These are phyloP conservation scores for Aphidoletes aphidimyza DNA, from an alignment of 2,888 invertebrate species.

Conservation along the genomic window DNA sequence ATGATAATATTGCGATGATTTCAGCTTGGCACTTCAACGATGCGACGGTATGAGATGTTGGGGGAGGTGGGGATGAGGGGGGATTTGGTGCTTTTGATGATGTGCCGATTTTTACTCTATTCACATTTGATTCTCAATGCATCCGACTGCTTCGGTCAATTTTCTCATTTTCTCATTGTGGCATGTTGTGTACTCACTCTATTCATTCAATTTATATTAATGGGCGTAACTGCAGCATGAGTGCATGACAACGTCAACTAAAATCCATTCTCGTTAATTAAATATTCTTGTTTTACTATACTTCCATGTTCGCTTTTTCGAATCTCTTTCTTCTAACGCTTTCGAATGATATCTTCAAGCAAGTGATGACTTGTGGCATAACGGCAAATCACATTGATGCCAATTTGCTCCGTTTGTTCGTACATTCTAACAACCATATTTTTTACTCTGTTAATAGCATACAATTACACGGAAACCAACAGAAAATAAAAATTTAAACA, in stretches of 20 bases:
- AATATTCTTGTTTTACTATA: not conserved
- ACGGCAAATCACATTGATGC: too few species aligned
- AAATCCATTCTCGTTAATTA: not conserved
- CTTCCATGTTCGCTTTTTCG: too few species aligned
- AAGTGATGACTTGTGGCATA: too few species aligned
- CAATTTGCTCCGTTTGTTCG: not conserved
- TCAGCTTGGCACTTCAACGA: not conserved
- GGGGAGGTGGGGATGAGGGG: not conserved
- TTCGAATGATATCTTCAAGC: too few species aligned
- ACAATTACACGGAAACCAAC: too few species aligned
- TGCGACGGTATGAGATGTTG: not conserved
- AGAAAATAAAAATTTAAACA: too few species aligned
- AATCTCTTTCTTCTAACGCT: not conserved
- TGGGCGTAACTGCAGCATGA: constrained; percentile 7
- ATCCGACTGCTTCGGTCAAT: not conserved
- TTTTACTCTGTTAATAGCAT: not conserved
- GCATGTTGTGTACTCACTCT: not conserved
- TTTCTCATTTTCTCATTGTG: not conserved
- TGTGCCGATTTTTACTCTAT: not conserved
- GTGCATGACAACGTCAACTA: not conserved
- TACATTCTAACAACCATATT: constrained; percentile 14
- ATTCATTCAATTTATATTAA: not conserved
- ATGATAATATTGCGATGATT: constrained; percentile 17
- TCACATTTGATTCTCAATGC: not conserved
- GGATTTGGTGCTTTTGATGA: not conserved